Evolutionary conservation across 2,888 invertebrate genomes (phyloP), one percentile per base, ranked within the genome.

Genomic region (Petrophora chlorosata): DNA sequence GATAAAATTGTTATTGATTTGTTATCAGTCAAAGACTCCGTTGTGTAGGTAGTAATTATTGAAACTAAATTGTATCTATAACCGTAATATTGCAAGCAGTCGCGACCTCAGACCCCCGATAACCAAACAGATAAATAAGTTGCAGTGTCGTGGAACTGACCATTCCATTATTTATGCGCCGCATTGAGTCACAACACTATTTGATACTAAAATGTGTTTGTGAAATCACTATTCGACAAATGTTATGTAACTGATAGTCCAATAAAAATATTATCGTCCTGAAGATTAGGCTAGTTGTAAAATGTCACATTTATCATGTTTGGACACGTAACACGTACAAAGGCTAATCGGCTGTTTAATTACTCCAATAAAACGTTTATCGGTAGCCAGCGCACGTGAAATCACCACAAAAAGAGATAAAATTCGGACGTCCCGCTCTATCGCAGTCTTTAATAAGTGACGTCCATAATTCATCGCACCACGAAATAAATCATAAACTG

Each of bases 401-500:
- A 86, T 82, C 77, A 75, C 76, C 71, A 79, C 73, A 65, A 76
- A 79, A 65, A 70, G 77, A 82, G 83, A 84, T 83, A 79, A 79
- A 52, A 72, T 73, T 74, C 69, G 70, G 71, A 68, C 72, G 64
- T 84, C 83, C 71, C 82, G 59, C 76, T 85, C 84, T 79, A 76
- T 68, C 69, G 65, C 73, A 63, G 42, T 57, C 64, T 69, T 69
- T 75, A 79, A 77, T 76, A 81, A 83, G 85, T 79, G 77, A 79
- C 81, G 79, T 76, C 76, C 79, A 84, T 88, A 88, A 86, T 81
- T 88, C 86, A 88, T 85, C 76, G 73, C 63, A 75, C 79, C 80
- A 85, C 77, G 77, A 80, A 85, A 89, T 90, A 89, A 90, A 90
- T 90, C 90, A 90, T 88, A 88, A 82, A 81, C 81, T 70, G 82